These are phyloP conservation scores for Phrynocephalus vlangalii DNA, from an alignment of 2,797 vertebrate genomes.

Conservation along the genomic window DNA sequence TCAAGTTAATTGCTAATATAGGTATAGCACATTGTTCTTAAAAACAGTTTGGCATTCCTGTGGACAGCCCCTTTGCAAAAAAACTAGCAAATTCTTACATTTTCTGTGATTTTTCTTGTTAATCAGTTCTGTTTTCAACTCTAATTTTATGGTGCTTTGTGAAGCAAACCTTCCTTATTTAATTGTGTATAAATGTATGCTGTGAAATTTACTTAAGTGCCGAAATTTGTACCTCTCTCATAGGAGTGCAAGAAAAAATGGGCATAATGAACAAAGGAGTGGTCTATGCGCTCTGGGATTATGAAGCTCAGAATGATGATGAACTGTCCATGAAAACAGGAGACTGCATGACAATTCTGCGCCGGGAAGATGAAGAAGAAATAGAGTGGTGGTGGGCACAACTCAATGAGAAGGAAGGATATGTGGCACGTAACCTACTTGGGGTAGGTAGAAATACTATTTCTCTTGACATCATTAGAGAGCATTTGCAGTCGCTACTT, in stretches of 20 bases:
- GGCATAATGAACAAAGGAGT: conserved; percentile 98
- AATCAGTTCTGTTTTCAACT: background rate
- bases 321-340: conserved; percentile 90
- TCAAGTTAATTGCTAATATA: background rate
- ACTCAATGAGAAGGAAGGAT: conserved; percentile 87
- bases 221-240: conserved; percentile 11
- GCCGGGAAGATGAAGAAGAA: conserved; percentile 92
- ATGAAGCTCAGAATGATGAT: conserved; percentile 84
- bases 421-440: conserved; percentile 92
- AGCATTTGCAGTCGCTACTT: background rate
- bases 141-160: background rate
- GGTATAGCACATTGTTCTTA: background rate
- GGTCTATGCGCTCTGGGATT: conserved; percentile 95
- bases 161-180: no score
- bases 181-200: no score
- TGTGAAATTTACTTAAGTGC: background rate
- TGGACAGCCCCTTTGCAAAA: background rate
- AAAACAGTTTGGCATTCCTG: background rate
- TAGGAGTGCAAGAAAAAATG: conserved; percentile 99
- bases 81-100: background rate
- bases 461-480: background rate
- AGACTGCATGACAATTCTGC: conserved; percentile 92
- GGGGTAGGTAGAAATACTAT: conserved; percentile 84
- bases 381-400: conserved; percentile 98
- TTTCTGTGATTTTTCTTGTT: background rate